phyloP scores from a whole-genome alignment of 1,140 invertebrate genomes.

The Nymphalis io region DNA sequence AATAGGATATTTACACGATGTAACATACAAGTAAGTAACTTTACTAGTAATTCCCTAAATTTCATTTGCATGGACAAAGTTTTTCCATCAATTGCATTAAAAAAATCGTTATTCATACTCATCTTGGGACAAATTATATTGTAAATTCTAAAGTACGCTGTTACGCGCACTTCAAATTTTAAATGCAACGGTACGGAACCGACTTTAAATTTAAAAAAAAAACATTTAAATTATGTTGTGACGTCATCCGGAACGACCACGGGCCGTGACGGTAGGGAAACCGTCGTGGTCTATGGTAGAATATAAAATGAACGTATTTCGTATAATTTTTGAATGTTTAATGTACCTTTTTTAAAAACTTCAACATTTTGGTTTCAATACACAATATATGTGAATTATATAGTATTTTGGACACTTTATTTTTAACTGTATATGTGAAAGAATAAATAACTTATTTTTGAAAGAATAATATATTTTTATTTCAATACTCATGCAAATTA shows the following conservation, averaged over 20 bases:
- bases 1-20: no score
- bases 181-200: conserved; percentile 10
- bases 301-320: not conserved
- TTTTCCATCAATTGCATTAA: no score
- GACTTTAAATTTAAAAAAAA: not conserved
- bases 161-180: not conserved
- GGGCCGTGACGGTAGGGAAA: conserved; percentile 52
- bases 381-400: no score
- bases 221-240: conserved; percentile 48
- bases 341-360: not conserved
- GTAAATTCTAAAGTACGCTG: not conserved
- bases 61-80: no score
- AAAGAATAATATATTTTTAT: not conserved
- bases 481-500: not conserved
- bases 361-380: not conserved
- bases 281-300: conserved; percentile 54
- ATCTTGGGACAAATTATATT: not conserved
- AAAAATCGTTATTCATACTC: no score
- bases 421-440: no score
- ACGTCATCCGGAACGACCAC: conserved; percentile 48
- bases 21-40: no score
- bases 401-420: not conserved
- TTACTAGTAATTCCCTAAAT: no score
- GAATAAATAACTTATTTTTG: no score
- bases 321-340: not conserved